Percentiles rank a stretch among this genome's conserved stretches.
These are phyloP conservation scores for Toxostoma redivivum DNA, from an alignment of 2,113 vertebrate species.

Conservation along the genomic window DNA sequence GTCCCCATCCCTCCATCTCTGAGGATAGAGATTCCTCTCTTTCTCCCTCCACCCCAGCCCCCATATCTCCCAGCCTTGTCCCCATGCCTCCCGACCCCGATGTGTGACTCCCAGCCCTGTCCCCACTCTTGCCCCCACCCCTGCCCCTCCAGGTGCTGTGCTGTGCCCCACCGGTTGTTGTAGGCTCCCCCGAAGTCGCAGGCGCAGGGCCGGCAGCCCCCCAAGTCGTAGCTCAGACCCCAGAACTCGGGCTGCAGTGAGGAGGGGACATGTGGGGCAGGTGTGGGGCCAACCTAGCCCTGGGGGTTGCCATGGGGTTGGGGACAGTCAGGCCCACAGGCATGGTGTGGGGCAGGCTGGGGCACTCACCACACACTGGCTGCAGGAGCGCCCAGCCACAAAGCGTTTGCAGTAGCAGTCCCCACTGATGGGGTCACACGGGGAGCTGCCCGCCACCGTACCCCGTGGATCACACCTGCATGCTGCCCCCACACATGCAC, in stretches of 20 bases:
- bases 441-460: slow-evolving; percentile 68
- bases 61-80: not conserved
- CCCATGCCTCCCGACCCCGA: not conserved
- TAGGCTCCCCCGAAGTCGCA: slow-evolving; percentile 87
- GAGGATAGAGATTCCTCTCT: not conserved
- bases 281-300: not conserved
- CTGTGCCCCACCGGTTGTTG: slow-evolving; percentile 76
- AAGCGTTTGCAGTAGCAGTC: slow-evolving; percentile 88
- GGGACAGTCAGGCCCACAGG: not conserved
- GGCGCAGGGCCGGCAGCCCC: slow-evolving; percentile 81
- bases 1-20: not conserved
- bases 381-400: slow-evolving; percentile 81
- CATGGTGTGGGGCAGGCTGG: not conserved
- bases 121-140: accelerated
- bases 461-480: slow-evolving; percentile 83
- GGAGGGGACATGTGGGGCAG: not conserved
- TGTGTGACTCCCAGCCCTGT: not conserved
- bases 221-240: slow-evolving; percentile 82
- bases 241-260: slow-evolving; percentile 81
- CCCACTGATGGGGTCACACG: slow-evolving; percentile 83
- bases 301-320: not conserved
- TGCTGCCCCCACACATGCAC: slow-evolving; percentile 44
- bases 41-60: not conserved
- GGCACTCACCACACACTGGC: slow-evolving; percentile 82
- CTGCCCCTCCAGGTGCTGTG: not conserved